These are phyloP conservation scores for Scolopax rusticola DNA, from an alignment of 2,797 vertebrate genomes.

Conservation along the genomic window DNA sequence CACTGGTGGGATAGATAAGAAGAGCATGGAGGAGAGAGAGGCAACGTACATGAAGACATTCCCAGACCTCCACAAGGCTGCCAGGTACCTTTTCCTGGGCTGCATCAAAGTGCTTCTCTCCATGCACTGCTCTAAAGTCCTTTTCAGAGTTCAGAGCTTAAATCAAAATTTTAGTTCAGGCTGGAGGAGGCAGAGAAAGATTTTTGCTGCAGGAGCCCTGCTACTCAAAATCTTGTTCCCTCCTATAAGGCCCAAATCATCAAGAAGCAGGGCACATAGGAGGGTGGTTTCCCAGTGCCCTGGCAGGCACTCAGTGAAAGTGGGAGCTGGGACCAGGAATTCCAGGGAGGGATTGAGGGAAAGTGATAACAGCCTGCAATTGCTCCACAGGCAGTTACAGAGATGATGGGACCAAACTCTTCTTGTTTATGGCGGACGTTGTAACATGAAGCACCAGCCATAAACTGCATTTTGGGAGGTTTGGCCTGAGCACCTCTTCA, in stretches of 20 bases:
- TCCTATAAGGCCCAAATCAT: fast-evolving
- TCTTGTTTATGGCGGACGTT: not conserved
- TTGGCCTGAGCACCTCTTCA: not conserved
- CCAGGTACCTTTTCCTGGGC: not conserved
- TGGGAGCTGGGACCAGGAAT: fast-evolving
- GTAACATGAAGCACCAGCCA: not conserved
- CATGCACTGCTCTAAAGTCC: not conserved
- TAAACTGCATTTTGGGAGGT: not conserved
- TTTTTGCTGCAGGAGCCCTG: not conserved
- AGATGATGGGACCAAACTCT: not conserved
- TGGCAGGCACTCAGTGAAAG: not conserved
- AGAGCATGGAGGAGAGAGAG: not conserved
- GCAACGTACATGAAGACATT: not conserved
- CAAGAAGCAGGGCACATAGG: not conserved
- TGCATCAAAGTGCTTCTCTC: not conserved
- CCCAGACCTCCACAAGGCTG: not conserved
- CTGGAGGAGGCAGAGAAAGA: not conserved
- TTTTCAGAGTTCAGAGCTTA: not conserved
- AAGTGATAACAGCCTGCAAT: not conserved
- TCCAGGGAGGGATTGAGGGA: not conserved
- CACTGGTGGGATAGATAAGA: not conserved
- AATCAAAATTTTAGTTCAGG: not conserved
- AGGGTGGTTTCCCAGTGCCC: not conserved
- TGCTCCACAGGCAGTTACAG: not conserved
- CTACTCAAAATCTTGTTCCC: not conserved